phyloP scores from a whole-genome alignment of 2,113 vertebrate genomes.

The Hyaena hyaena region DNA sequence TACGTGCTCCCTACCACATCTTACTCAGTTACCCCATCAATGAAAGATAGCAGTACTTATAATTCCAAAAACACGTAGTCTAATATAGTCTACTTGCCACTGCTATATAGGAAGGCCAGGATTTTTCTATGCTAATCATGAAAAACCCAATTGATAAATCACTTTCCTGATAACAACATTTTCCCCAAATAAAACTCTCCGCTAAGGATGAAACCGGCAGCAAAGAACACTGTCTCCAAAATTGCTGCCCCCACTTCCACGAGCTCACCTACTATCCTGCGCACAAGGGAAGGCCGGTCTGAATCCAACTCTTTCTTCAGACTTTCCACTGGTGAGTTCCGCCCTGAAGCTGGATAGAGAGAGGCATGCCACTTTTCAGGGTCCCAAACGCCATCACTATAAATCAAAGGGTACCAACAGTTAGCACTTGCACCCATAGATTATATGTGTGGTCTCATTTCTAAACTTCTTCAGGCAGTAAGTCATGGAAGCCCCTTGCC shows the following conservation, averaged over 20 bases:
- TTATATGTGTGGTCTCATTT: neutral
- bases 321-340: constrained; percentile 93
- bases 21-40: neutral
- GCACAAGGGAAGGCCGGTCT: constrained; percentile 93
- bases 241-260: neutral
- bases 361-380: constrained; percentile 99
- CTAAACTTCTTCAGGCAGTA: neutral
- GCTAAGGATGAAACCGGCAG: neutral
- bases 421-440: neutral
- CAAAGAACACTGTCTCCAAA: neutral
- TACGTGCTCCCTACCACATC: neutral
- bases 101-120: neutral
- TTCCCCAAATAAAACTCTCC: neutral
- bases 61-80: neutral
- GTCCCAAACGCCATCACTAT: constrained; percentile 98
- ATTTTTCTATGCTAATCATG: constrained; percentile 5
- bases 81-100: neutral
- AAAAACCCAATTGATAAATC: neutral
- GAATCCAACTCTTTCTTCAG: constrained; percentile 94
- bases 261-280: constrained; percentile 93
- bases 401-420: constrained; percentile 42
- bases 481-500: neutral
- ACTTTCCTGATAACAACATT: constrained; percentile 48
- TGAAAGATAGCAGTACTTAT: neutral
- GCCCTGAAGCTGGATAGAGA: constrained; percentile 94